These are phyloP conservation scores for Xanthia togata DNA, from an alignment of 2,888 invertebrate genomes.

Conservation along the genomic window DNA sequence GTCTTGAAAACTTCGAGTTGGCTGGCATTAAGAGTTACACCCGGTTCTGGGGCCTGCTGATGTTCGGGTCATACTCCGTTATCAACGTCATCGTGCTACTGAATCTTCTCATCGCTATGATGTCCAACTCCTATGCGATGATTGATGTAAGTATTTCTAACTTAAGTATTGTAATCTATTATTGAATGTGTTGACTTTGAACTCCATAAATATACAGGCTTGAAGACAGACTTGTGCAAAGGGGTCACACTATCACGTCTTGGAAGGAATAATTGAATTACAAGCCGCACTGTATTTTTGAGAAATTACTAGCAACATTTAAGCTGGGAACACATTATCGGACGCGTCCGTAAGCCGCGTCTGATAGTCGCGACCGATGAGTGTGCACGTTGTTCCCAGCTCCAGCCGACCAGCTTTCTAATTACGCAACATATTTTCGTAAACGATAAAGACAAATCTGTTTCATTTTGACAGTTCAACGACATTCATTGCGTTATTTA, in stretches of 20 bases:
- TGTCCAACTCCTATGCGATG: slow-evolving; percentile 98
- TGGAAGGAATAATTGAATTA: background rate
- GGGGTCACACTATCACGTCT: no score
- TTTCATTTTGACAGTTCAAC: no score
- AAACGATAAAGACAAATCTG: no score
- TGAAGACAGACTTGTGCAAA: no score
- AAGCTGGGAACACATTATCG: no score
- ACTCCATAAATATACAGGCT: background rate
- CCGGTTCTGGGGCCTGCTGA: slow-evolving; percentile 98
- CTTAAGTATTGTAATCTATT: background rate
- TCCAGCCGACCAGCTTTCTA: no score
- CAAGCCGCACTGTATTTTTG: background rate
- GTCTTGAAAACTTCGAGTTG: slow-evolving; percentile 96
- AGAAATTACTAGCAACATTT: background rate
- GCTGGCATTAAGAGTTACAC: slow-evolving; percentile 97
- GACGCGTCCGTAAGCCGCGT: no score
- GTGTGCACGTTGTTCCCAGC: no score
- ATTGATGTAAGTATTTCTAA: slow-evolving; percentile 93
- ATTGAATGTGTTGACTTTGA: background rate
- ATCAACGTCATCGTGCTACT: slow-evolving; percentile 98
- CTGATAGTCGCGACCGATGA: no score
- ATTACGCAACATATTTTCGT: no score
- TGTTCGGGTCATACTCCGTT: slow-evolving; percentile 98
- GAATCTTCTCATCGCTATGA: slow-evolving; percentile 99
- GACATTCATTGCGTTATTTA: no score